Evolutionary conservation across 2,113 vertebrate species (phyloP).

Genomic region (Equus quagga): DNA sequence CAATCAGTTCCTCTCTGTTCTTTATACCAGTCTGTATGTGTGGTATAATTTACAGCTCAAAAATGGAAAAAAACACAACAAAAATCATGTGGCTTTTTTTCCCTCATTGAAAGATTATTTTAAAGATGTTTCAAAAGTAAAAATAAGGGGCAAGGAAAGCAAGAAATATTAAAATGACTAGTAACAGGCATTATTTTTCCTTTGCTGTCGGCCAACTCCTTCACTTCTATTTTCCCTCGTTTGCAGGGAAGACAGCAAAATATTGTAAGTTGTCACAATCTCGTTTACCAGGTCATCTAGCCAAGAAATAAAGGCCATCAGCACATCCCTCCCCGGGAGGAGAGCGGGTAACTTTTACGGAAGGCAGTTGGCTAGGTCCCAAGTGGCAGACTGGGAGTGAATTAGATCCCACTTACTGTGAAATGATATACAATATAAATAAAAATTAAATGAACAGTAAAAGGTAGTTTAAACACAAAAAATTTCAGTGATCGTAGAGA

Average conservation of each 20-base stretch:
- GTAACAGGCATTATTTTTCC: neutral
- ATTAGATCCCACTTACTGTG: neutral
- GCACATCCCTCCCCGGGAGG: neutral
- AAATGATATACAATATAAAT: neutral
- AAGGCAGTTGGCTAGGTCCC: neutral
- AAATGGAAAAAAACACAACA: neutral
- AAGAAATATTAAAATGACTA: neutral
- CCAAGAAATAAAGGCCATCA: neutral
- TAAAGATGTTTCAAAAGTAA: conserved; percentile 1
- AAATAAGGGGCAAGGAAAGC: neutral
- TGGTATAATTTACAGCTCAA: neutral
- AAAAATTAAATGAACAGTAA: neutral
- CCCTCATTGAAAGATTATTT: neutral
- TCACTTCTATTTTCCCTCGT: neutral
- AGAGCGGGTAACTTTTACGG: neutral
- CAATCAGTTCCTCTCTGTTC: neutral
- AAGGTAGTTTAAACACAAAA: neutral
- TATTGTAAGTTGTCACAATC: neutral
- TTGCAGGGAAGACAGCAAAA: neutral
- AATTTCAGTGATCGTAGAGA: neutral
- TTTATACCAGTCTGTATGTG: neutral
- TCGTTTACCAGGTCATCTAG: neutral
- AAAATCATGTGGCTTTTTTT: neutral
- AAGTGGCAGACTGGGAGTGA: neutral
- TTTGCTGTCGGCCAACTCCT: neutral